Base-by-base conservation (phyloP, 2,113 vertebrate genomes). In the Pseudopodoces humilis region DNA sequence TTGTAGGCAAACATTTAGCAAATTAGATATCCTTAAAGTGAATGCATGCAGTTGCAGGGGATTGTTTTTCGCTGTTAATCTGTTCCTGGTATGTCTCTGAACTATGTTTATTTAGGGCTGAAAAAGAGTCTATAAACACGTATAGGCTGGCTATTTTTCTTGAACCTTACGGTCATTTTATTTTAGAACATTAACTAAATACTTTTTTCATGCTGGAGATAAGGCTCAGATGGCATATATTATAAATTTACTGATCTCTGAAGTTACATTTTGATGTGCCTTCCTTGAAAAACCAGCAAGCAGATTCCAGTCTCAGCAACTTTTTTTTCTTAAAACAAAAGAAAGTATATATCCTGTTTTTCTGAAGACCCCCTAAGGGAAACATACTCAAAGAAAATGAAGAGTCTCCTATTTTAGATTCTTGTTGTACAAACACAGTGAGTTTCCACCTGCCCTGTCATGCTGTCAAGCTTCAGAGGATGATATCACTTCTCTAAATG, bases 371-470 rank as follows among this genome's bases (percentile, higher is more conserved):
- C 49, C 55, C 78, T 93, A 83, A 96, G 90, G 93, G 87, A 97
- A 97, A 96, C 91, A 97, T 82, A 47, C 56, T 91, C 46, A 82
- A 87, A 95, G 94, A 96, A 95, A 90, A 96, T 96, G 28, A 95
- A 91, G 22, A 77, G 41, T 50, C 46, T 91, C 75, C 90, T 95
- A 49, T 95, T 95, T 91, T 83, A 83, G 58, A 58, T 71, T 49
- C 90, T 94, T 97, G 88, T 83, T 97, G 95, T 76, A 58, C 31
- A 92, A 95, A 83, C 91, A 80, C 94, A 90, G 74, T 89, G 88
- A 87, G 77, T 92, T 52, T 68, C 49, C 56, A 97, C 93, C 78
- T 90, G 88, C 58, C 83, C 68, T 88, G 86, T 92, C 86, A 88
- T 0, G 0, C 55, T 80, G 47, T 92, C 71, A 85, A 27, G 30